Evolutionary conservation across 1,140 invertebrate species (phyloP).

Genomic region (Ridgeia piscesae): DNA sequence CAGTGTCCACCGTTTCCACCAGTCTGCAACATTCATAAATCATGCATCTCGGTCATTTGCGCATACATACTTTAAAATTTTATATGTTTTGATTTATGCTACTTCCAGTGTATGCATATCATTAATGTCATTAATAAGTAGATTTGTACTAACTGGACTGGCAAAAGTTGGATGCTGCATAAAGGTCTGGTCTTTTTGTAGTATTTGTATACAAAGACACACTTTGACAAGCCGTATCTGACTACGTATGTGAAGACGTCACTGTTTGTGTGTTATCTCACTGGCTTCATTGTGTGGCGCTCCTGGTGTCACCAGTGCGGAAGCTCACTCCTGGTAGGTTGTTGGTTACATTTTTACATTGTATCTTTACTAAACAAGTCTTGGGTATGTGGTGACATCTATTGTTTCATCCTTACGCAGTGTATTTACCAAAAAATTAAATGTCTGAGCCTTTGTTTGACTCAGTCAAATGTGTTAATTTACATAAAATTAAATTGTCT

Average conservation of each 20-base stretch:
- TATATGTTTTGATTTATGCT: no score
- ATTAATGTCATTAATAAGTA: no score
- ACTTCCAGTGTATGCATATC: no score
- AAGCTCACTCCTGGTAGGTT: constrained; percentile 65
- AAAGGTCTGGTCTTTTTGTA: no score
- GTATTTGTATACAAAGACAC: constrained; percentile 79
- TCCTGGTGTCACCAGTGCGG: constrained; percentile 78
- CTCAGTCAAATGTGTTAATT: no score
- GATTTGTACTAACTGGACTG: no score
- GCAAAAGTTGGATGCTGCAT: no score
- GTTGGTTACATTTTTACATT: background rate
- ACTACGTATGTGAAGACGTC: constrained; percentile 85
- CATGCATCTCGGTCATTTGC: no score
- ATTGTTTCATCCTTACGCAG: background rate
- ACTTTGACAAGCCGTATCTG: constrained; percentile 85
- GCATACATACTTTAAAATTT: no score
- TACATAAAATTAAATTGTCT: no score
- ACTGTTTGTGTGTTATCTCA: constrained; percentile 81
- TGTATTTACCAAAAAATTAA: background rate
- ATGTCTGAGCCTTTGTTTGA: background rate
- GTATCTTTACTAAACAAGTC: background rate
- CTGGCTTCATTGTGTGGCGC: constrained; percentile 78
- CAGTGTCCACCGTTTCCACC: background rate
- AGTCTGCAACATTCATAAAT: no score
- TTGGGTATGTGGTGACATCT: no score